phyloP scores from a whole-genome alignment of 2,113 vertebrate species.

The Chaetorhynchus papuensis region DNA sequence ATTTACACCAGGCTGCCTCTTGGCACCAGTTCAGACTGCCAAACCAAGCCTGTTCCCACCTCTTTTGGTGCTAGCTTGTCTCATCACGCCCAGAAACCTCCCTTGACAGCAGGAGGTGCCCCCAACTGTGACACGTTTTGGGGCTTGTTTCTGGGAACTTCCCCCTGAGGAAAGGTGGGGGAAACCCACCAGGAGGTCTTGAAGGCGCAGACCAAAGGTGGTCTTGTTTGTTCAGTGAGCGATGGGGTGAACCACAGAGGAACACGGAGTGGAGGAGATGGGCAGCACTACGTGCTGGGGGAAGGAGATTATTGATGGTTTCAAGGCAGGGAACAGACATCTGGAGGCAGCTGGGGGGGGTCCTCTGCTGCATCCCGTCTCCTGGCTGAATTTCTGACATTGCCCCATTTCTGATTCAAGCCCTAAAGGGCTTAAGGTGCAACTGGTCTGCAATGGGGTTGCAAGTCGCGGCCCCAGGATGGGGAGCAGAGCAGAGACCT shows the following conservation, averaged over 20 bases:
- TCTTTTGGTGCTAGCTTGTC: slow-evolving; percentile 20
- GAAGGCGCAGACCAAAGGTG: neutral
- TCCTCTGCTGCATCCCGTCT: slow-evolving; percentile 23
- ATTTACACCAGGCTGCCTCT: slow-evolving; percentile 59
- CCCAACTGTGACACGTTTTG: neutral
- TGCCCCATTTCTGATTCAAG: slow-evolving; percentile 45
- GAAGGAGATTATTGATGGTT: neutral
- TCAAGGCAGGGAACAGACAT: neutral
- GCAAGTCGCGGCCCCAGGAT: neutral
- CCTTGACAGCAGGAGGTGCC: neutral
- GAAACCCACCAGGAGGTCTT: neutral
- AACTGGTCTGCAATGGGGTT: slow-evolving; percentile 44
- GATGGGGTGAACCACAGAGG: slow-evolving; percentile 2
- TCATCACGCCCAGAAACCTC: neutral
- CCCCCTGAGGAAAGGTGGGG: neutral
- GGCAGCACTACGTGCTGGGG: neutral
- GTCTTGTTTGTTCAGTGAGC: neutral
- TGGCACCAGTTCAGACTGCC: neutral
- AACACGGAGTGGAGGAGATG: neutral
- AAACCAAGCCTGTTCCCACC: neutral
- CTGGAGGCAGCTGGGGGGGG: neutral
- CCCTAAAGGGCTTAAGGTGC: slow-evolving; percentile 51
- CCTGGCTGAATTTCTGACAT: slow-evolving; percentile 25
- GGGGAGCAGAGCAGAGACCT: slow-evolving; percentile 43
- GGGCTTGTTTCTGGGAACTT: neutral